Evolutionary conservation across 2,797 vertebrate genomes (phyloP).

Genomic region (Acipenser ruthenus): DNA sequence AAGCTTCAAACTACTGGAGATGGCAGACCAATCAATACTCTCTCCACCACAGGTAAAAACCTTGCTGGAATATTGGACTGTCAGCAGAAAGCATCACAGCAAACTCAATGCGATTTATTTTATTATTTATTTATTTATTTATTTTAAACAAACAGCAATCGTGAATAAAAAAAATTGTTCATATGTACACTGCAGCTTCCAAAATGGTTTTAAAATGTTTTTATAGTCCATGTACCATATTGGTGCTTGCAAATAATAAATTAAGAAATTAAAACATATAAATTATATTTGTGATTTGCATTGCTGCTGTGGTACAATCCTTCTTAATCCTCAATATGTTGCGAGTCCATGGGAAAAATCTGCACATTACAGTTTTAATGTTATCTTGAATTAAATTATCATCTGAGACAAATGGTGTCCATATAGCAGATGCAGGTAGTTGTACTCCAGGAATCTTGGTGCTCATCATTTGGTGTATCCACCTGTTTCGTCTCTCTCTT

Average conservation of each 20-base stretch:
- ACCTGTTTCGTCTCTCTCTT: not conserved
- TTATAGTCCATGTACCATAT: too few relatives aligned
- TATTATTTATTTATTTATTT: constrained; percentile 6
- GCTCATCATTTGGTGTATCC: constrained; percentile 8
- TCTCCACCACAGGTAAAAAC: constrained; percentile 37
- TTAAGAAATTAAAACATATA: too few relatives aligned
- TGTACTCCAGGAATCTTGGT: not conserved
- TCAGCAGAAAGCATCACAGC: constrained; percentile 33
- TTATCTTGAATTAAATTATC: too few relatives aligned
- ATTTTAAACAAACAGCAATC: constrained; percentile 8
- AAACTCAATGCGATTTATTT: not conserved
- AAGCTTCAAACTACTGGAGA: constrained; percentile 30
- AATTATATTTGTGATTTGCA: too few relatives aligned
- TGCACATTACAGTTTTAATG: too few relatives aligned
- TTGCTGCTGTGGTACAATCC: too few relatives aligned
- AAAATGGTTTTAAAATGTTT: not conserved
- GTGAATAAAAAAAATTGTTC: constrained; percentile 23
- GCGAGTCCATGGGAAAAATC: too few relatives aligned
- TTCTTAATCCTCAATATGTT: too few relatives aligned
- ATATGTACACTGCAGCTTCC: constrained; percentile 17
- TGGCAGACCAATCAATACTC: constrained; percentile 33
- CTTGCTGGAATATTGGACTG: constrained; percentile 34
- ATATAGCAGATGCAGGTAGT: too few relatives aligned
- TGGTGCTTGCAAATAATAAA: too few relatives aligned
- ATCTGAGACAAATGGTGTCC: too few relatives aligned